These are phyloP conservation scores for Anadara kagoshimensis DNA, from an alignment of 1,140 invertebrate genomes.

Conservation along the genomic window DNA sequence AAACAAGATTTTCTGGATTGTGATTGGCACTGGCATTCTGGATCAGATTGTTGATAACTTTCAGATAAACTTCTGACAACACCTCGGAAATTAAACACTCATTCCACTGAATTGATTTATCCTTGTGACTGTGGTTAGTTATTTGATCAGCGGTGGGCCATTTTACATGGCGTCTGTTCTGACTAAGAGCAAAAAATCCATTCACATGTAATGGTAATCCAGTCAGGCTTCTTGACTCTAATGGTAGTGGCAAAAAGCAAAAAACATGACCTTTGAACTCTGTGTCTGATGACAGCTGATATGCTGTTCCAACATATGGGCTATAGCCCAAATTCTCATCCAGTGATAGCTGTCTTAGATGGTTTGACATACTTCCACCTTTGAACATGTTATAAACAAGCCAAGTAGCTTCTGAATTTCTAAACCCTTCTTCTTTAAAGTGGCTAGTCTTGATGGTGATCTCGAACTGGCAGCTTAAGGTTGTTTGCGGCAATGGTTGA, in stretches of 20 bases:
- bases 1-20: background rate
- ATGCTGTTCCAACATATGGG: slow-evolving; percentile 25
- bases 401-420: background rate
- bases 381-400: slow-evolving; percentile 12
- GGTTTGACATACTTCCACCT: slow-evolving; percentile 3
- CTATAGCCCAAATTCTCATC: slow-evolving; percentile 19
- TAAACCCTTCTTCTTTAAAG: background rate
- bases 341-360: slow-evolving; percentile 1
- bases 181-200: slow-evolving; percentile 64
- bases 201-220: slow-evolving; percentile 64
- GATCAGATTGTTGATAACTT: slow-evolving; percentile 27
- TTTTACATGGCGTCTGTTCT: slow-evolving; percentile 53
- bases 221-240: slow-evolving; percentile 46
- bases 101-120: slow-evolving; percentile 56
- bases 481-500: background rate
- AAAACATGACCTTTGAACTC: slow-evolving; percentile 43
- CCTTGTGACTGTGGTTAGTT: slow-evolving; percentile 13
- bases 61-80: slow-evolving; percentile 35
- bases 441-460: background rate
- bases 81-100: slow-evolving; percentile 50
- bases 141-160: slow-evolving; percentile 46
- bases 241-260: slow-evolving; percentile 65
- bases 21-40: background rate
- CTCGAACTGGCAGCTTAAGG: background rate
- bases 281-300: background rate